phyloP scores from a whole-genome alignment of 2,797 vertebrate species.

The Acanthurus leucopareius region DNA sequence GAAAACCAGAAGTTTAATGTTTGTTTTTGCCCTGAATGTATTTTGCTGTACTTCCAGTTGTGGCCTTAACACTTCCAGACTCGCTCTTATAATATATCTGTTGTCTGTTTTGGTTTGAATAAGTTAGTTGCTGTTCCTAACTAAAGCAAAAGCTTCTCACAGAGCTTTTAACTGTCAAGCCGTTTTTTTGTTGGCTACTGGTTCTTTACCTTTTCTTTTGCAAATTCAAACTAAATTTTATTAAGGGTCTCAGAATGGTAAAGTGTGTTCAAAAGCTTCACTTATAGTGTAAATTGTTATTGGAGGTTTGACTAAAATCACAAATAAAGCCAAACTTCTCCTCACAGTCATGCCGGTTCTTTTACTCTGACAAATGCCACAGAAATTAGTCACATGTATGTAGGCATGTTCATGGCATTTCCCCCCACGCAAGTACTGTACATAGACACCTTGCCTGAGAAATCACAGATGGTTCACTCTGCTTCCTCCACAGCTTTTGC shows the following conservation, averaged over 20 bases:
- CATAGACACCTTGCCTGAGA: conserved; percentile 54
- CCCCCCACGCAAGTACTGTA: conserved; percentile 61
- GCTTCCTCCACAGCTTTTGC: conserved; percentile 72
- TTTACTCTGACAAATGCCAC: conserved; percentile 55
- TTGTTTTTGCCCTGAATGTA: no score
- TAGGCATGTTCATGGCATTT: conserved; percentile 57
- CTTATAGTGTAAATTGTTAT: background rate
- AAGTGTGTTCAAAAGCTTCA: conserved; percentile 11
- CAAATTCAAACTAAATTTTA: no score
- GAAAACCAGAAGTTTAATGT: no score
- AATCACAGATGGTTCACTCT: conserved; percentile 77
- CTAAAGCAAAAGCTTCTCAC: no score
- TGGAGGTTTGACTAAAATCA: conserved; percentile 2
- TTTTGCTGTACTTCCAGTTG: no score
- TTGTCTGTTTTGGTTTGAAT: no score
- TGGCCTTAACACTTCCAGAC: no score
- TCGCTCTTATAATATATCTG: no score
- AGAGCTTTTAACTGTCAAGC: no score
- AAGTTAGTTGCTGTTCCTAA: no score
- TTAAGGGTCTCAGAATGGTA: no score
- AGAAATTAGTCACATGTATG: conserved; percentile 62
- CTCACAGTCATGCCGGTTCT: conserved; percentile 14
- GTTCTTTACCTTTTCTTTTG: no score
- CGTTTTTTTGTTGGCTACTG: background rate
- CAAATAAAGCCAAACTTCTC: conserved; percentile 16